These are phyloP conservation scores for Sinotaia quadrata DNA, from an alignment of 2,888 invertebrate genomes.

Conservation along the genomic window DNA sequence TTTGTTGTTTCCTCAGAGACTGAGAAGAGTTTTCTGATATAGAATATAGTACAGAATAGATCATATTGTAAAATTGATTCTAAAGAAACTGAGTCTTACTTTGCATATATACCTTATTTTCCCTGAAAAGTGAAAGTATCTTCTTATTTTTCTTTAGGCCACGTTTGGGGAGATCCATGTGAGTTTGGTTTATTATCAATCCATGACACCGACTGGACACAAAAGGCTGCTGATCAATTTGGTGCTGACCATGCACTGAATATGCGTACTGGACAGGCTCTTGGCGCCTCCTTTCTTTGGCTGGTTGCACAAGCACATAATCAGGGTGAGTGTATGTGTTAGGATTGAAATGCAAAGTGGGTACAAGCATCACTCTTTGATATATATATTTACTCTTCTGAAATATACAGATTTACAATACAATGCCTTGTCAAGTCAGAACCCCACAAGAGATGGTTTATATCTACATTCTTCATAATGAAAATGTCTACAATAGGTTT, in stretches of 20 bases:
- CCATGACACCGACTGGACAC: constrained; percentile 71
- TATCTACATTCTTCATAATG: no score
- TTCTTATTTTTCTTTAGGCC: constrained; percentile 69
- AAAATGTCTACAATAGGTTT: no score
- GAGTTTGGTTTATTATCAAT: constrained; percentile 86
- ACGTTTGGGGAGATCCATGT: constrained; percentile 77
- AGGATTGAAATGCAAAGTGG: no score
- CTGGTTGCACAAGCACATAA: constrained; percentile 67
- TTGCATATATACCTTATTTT: not conserved
- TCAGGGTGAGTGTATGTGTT: constrained; percentile 56
- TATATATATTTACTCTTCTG: no score
- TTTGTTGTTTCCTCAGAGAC: no score
- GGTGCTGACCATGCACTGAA: constrained; percentile 36
- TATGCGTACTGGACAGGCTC: constrained; percentile 75
- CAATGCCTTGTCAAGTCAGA: no score
- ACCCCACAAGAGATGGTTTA: no score
- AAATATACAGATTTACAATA: no score
- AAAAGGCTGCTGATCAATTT: constrained; percentile 72
- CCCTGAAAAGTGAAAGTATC: not conserved
- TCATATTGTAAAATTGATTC: not conserved
- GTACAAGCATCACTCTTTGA: no score
- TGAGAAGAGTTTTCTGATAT: no score
- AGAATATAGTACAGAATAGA: no score
- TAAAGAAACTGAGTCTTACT: not conserved
- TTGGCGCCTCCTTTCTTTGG: constrained; percentile 87